Percentiles rank a stretch among this genome's conserved stretches.
Evolutionary conservation across 2,888 invertebrate genomes (phyloP).

Genomic region (Scaptodrosophila latifasciaeformis): DNA sequence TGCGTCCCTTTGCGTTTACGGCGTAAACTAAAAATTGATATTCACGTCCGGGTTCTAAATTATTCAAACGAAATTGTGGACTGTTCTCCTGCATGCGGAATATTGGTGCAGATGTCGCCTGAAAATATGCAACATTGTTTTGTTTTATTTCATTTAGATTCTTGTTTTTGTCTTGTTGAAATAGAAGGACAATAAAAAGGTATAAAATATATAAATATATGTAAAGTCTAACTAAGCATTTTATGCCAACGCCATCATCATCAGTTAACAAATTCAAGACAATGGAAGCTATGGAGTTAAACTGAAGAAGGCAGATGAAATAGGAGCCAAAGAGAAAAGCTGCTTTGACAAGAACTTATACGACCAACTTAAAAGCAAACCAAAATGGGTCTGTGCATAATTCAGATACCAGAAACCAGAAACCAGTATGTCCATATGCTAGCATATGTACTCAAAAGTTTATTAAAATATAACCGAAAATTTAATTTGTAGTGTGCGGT

Average conservation of each 20-base stretch:
- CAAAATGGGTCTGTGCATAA: too few relatives aligned
- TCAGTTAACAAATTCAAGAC: too few relatives aligned
- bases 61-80: slow-evolving; percentile 84
- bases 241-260: too few relatives aligned
- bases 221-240: too few relatives aligned
- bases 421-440: slow-evolving; percentile 41
- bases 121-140: slow-evolving; percentile 36
- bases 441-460: slow-evolving; percentile 27
- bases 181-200: too few relatives aligned
- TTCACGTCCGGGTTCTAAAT: slow-evolving; percentile 84
- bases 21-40: slow-evolving; percentile 89
- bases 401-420: slow-evolving; percentile 31
- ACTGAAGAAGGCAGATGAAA: too few relatives aligned
- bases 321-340: too few relatives aligned
- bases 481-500: background rate
- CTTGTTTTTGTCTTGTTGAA: too few relatives aligned
- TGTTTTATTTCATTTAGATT: background rate
- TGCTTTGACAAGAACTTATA: too few relatives aligned
- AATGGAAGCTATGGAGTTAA: too few relatives aligned
- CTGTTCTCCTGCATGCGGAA: slow-evolving; percentile 80
- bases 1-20: slow-evolving; percentile 87
- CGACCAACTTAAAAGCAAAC: too few relatives aligned
- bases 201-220: slow-evolving; percentile 13
- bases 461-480: slow-evolving; percentile 37
- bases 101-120: slow-evolving; percentile 78